A percentile compares a stretch with the other conserved stretches of the same genome.
Evolutionary conservation across 2,888 invertebrate genomes (phyloP).

Genomic region (Drosophila kuntzei): DNA sequence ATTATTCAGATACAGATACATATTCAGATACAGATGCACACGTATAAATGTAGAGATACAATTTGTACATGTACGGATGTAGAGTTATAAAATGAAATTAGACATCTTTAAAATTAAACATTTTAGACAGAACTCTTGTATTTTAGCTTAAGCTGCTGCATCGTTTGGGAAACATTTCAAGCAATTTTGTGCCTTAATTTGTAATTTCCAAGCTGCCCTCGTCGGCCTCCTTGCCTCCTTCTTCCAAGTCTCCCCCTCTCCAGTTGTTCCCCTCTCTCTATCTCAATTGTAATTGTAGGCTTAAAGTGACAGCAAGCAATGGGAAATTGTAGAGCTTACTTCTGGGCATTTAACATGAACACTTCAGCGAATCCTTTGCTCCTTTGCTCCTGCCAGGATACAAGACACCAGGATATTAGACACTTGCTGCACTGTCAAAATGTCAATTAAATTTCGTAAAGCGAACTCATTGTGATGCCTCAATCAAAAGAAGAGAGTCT

Average conservation of each 20-base stretch:
- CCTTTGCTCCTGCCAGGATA: conserved; percentile 1
- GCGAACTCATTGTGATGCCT: conserved; percentile 57
- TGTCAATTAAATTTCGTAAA: conserved; percentile 54
- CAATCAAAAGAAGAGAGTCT: conserved; percentile 55
- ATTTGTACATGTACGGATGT: neutral
- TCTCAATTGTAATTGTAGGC: neutral
- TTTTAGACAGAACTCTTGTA: neutral
- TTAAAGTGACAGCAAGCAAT: conserved; percentile 3
- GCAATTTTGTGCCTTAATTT: conserved; percentile 11
- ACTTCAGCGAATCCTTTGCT: conserved; percentile 13
- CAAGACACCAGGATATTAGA: neutral
- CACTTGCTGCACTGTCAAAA: conserved; percentile 38
- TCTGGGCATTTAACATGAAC: conserved; percentile 9
- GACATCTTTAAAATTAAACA: neutral
- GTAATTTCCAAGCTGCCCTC: conserved; percentile 5
- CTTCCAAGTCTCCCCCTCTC: too few species aligned
- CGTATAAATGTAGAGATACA: conserved; percentile 2
- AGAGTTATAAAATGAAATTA: conserved; percentile 1
- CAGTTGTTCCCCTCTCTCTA: too few species aligned
- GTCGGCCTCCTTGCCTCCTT: neutral
- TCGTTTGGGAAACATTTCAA: neutral
- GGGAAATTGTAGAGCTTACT: conserved; percentile 11
- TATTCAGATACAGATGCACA: neutral
- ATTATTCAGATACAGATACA: neutral
- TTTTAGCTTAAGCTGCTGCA: neutral